Evolutionary conservation across 2,888 invertebrate species (phyloP), one percentile per base, ranked within the genome.

Genomic region (Xestia rhomboidea): DNA sequence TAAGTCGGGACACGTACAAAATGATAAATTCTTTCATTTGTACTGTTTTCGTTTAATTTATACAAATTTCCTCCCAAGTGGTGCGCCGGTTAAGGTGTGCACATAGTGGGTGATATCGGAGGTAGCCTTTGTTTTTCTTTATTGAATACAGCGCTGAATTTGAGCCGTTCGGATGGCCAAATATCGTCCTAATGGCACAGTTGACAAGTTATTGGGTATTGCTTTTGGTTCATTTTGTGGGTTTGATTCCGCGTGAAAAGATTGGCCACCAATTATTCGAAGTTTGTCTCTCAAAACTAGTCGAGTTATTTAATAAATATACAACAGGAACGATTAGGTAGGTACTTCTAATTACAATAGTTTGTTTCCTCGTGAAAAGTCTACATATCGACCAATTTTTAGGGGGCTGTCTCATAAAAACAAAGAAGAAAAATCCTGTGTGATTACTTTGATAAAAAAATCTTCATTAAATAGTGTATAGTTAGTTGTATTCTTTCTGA

Each of bases 11-110:
- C 93, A 92, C 92, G 93, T 91, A 90, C 90, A 85, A 86, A 87
- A 90, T 93, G 92, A 95, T 95, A 95, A 93, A 95, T 95, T 94
- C 93, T 90, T 91, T 93, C 92, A 95, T 94, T 94, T 95, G 93
- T 94, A 92, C 90, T 84, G 87, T 90, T 90, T 90, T 82, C 90
- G 89, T 92, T 94, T 95, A 95, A 95, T 95, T 95, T 95, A 94
- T 93, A 95, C 93, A 94, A 93, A 93, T 87, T 77, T 81, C 75
- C 77, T 81, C 83, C 84, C 88, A 77, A 82, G 89, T 84, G 89
- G 81, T 79, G 75, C 34, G 44, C 41, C 73, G 30, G 66, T 84
- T 81, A 86, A 86, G 88, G 82, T 71, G 77, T 60, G 72, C 68
- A 2, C 86, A 86, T 74, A 79, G n/a, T 51, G 73, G 51, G 0